phyloP scores from a whole-genome alignment of 2,888 invertebrate species.

The Gari tellinella region DNA sequence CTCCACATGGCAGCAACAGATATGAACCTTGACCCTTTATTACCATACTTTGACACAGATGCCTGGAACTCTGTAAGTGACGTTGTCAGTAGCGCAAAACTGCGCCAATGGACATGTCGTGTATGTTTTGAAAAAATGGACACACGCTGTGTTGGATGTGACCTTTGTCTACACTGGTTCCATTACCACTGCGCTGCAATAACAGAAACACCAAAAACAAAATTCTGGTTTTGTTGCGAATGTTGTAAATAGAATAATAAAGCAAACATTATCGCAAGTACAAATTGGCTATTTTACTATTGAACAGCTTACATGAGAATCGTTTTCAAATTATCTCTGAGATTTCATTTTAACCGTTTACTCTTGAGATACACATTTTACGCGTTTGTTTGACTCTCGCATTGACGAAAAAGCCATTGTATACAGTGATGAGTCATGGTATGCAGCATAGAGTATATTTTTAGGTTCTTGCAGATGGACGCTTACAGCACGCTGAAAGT shows the following conservation, averaged over 20 bases:
- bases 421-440: too few species aligned
- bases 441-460: too few species aligned
- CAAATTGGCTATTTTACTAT: too few species aligned
- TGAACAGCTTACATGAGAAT: too few species aligned
- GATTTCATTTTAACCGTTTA: too few species aligned
- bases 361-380: too few species aligned
- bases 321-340: too few species aligned
- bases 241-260: not conserved
- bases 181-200: conserved; percentile 17
- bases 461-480: too few species aligned
- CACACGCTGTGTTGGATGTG: conserved; percentile 13
- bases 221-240: conserved; percentile 1
- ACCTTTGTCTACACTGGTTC: conserved; percentile 8
- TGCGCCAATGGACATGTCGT: not conserved
- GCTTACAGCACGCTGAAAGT: too few species aligned
- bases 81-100: conserved; percentile 5
- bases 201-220: not conserved
- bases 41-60: conserved; percentile 9
- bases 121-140: conserved; percentile 6
- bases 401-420: too few species aligned
- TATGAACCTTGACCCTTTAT: not conserved
- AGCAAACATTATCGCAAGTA: too few species aligned
- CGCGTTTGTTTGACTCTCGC: too few species aligned
- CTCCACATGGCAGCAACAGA: conserved; percentile 12
- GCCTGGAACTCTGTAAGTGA: conserved; percentile 3